Evolutionary conservation across 2,113 vertebrate genomes (phyloP).

Genomic region (Hyperopisus bebe): DNA sequence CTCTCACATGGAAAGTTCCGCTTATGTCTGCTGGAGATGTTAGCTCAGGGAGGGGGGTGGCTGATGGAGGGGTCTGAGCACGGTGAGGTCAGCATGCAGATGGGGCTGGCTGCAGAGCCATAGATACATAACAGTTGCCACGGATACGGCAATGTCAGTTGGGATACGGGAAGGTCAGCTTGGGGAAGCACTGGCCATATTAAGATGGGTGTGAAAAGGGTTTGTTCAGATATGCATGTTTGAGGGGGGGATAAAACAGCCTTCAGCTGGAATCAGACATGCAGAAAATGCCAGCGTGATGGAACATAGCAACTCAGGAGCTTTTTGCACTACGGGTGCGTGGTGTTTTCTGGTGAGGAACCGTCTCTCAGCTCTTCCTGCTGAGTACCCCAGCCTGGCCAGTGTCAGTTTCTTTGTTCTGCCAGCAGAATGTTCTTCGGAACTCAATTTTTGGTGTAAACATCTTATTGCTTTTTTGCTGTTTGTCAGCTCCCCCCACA

Average conservation of each 20-base stretch:
- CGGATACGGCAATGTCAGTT: neutral
- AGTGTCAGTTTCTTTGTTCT: neutral
- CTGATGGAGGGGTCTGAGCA: neutral
- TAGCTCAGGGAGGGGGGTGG: neutral
- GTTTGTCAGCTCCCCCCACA: neutral
- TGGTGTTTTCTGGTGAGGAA: neutral
- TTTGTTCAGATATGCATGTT: neutral
- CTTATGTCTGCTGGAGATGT: neutral
- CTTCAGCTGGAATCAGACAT: neutral
- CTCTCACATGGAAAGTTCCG: neutral
- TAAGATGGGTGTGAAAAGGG: neutral
- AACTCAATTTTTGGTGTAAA: conserved; percentile 20
- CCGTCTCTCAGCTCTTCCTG: neutral
- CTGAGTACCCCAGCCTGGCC: neutral
- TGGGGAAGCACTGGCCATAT: neutral
- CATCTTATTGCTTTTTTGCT: conserved; percentile 6
- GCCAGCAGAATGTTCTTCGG: conserved; percentile 11
- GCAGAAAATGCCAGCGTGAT: neutral
- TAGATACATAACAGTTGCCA: neutral
- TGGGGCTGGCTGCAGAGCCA: neutral
- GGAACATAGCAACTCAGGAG: neutral
- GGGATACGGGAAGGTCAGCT: neutral
- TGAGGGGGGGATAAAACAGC: neutral
- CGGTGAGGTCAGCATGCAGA: neutral
- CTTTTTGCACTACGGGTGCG: neutral